phyloP scores from a whole-genome alignment of 2,113 vertebrate species.

The Urocolius indicus region DNA sequence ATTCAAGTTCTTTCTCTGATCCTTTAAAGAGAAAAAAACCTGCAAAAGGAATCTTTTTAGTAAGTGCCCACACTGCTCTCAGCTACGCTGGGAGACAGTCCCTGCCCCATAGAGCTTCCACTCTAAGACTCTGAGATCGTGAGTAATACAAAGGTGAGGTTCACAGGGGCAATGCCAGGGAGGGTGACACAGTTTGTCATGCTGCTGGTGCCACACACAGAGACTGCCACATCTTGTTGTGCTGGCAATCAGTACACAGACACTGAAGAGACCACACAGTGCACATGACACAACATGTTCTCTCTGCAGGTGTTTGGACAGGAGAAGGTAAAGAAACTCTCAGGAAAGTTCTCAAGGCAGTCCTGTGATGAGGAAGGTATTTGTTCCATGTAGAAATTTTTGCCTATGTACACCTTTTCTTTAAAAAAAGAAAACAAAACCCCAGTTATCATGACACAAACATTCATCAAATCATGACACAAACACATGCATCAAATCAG shows the following conservation, averaged over 20 bases:
- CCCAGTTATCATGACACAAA: slow-evolving; percentile 5
- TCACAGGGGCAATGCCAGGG: neutral
- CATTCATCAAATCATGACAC: neutral
- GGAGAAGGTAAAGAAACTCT: slow-evolving; percentile 41
- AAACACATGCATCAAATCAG: slow-evolving; percentile 18
- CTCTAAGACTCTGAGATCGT: neutral
- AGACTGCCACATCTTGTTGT: neutral
- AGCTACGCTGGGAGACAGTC: slow-evolving; percentile 14
- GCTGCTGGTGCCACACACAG: slow-evolving; percentile 40
- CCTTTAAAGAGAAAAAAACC: slow-evolving; percentile 20
- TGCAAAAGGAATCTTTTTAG: neutral
- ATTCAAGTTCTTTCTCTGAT: neutral
- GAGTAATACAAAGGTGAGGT: neutral
- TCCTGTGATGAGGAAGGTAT: slow-evolving; percentile 46
- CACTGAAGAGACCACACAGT: neutral
- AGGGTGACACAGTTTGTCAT: neutral
- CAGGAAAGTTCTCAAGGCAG: slow-evolving; percentile 47
- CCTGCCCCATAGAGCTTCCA: slow-evolving; percentile 58
- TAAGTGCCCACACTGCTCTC: neutral
- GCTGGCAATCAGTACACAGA: slow-evolving; percentile 14
- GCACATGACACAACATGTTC: neutral
- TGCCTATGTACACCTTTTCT: slow-evolving; percentile 66
- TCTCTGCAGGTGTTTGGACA: slow-evolving; percentile 3
- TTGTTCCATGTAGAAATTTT: slow-evolving; percentile 66
- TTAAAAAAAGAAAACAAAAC: slow-evolving; percentile 59